These are phyloP conservation scores for Psylliodes chrysocephalus DNA, from an alignment of 2,888 invertebrate species.

Conservation along the genomic window DNA sequence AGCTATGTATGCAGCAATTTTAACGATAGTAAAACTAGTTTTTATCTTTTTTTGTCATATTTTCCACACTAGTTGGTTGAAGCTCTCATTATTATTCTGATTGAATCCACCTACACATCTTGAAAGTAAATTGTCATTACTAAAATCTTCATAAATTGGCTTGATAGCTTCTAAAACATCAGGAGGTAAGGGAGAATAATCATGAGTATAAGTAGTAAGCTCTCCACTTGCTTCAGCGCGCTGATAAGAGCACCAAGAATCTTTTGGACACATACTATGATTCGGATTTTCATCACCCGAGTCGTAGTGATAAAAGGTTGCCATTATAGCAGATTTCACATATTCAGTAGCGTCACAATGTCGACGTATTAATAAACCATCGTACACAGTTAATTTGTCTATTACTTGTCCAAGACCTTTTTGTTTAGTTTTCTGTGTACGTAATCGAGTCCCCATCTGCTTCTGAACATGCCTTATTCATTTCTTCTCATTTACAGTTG, in stretches of 20 bases:
- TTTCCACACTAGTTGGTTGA: slow-evolving; percentile 11
- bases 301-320: slow-evolving; percentile 50
- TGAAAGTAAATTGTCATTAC: too few relatives aligned
- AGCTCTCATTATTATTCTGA: slow-evolving; percentile 29
- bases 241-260: slow-evolving; percentile 38
- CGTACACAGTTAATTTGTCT: slow-evolving; percentile 51
- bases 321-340: slow-evolving; percentile 51
- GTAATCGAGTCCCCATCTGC: slow-evolving; percentile 42
- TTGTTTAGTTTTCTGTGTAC: slow-evolving; percentile 33
- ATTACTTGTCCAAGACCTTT: slow-evolving; percentile 43
- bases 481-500: slow-evolving; percentile 35
- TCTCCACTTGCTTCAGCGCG: slow-evolving; percentile 18
- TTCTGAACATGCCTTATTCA: slow-evolving; percentile 44
- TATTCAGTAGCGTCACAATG: slow-evolving; percentile 48
- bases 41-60: not conserved
- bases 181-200: slow-evolving; percentile 17
- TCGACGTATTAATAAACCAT: slow-evolving; percentile 52
- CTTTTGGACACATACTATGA: slow-evolving; percentile 49
- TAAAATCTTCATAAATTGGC: slow-evolving; percentile 30
- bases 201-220: slow-evolving; percentile 18
- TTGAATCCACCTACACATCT: slow-evolving; percentile 33
- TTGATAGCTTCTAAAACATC: slow-evolving; percentile 30
- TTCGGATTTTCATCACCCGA: slow-evolving; percentile 54
- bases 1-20: too few relatives aligned
- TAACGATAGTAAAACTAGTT: too few relatives aligned